Conservation (phyloP, 2,797 vertebrate genomes). For the Podarcis lilfordi region DNA sequence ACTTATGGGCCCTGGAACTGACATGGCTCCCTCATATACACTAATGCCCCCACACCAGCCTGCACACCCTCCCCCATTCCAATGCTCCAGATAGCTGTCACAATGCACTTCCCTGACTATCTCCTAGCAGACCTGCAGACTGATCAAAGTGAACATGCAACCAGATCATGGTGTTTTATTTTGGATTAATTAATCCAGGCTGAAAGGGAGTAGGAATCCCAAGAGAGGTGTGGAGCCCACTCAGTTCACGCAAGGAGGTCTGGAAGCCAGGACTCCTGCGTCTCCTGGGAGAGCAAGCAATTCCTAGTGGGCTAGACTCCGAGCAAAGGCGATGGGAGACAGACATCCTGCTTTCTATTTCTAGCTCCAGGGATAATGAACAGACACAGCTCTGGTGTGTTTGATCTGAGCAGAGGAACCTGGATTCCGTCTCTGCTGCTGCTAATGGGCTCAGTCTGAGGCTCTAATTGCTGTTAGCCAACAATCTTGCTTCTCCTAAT, state of each 20-base stretch:
- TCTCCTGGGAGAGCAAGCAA: not conserved
- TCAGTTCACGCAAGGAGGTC: not conserved
- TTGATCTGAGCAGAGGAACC: slow-evolving; percentile 36
- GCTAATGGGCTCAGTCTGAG: slow-evolving; percentile 26
- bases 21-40: too few relatives aligned
- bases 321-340: not conserved
- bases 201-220: not conserved
- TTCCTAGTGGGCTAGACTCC: not conserved
- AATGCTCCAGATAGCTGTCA: not conserved
- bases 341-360: slow-evolving; percentile 21
- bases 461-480: slow-evolving; percentile 26
- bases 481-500: slow-evolving; percentile 21
- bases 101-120: too few relatives aligned
- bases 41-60: not conserved
- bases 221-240: not conserved
- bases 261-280: not conserved
- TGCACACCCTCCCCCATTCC: not conserved
- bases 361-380: slow-evolving; percentile 38
- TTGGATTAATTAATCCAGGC: slow-evolving; percentile 2
- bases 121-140: not conserved
- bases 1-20: not conserved
- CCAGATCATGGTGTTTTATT: not conserved
- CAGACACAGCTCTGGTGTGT: slow-evolving; percentile 19
- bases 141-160: not conserved
- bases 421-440: slow-evolving; percentile 15